These are phyloP conservation scores for Rhingia campestris DNA, from an alignment of 2,888 invertebrate species.

Conservation along the genomic window DNA sequence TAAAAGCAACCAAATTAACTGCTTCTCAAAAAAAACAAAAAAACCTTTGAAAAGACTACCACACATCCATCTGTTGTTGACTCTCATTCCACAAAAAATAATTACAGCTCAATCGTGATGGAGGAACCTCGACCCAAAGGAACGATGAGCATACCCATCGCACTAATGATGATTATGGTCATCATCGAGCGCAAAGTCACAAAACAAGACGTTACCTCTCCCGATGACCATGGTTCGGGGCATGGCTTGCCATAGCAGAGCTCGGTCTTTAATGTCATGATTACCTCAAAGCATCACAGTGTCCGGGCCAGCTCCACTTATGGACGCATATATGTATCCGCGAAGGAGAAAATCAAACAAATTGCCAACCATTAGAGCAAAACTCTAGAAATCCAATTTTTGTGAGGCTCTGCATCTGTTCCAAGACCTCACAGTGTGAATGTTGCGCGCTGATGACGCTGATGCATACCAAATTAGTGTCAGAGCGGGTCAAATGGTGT, in stretches of 20 bases:
- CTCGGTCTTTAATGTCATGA: constrained; percentile 59
- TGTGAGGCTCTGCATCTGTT: constrained; percentile 47
- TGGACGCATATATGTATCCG: constrained; percentile 1
- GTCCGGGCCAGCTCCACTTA: constrained; percentile 11
- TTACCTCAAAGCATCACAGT: constrained; percentile 38
- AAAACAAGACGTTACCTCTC: constrained; percentile 68
- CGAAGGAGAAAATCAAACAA: constrained; percentile 52
- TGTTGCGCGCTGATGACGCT: neutral
- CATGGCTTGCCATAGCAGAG: constrained; percentile 1
- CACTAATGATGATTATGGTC: constrained; percentile 73
- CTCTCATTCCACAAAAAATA: constrained; percentile 59
- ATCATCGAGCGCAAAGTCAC: constrained; percentile 63
- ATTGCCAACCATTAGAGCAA: constrained; percentile 68
- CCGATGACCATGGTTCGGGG: constrained; percentile 53
- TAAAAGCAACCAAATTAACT: constrained; percentile 43
- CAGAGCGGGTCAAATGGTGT: constrained; percentile 49
- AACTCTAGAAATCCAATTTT: constrained; percentile 50
- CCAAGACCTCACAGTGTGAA: constrained; percentile 67
- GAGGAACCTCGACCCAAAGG: constrained; percentile 20
- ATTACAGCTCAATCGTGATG: constrained; percentile 67
- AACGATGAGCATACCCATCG: constrained; percentile 35
- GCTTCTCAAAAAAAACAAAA: constrained; percentile 40
- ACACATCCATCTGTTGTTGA: constrained; percentile 68
- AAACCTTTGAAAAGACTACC: constrained; percentile 11
- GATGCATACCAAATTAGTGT: constrained; percentile 36